A percentile compares a stretch with the other conserved stretches of the same genome.
These are phyloP conservation scores for Clarias gariepinus DNA, from an alignment of 2,113 vertebrate species.

Conservation along the genomic window DNA sequence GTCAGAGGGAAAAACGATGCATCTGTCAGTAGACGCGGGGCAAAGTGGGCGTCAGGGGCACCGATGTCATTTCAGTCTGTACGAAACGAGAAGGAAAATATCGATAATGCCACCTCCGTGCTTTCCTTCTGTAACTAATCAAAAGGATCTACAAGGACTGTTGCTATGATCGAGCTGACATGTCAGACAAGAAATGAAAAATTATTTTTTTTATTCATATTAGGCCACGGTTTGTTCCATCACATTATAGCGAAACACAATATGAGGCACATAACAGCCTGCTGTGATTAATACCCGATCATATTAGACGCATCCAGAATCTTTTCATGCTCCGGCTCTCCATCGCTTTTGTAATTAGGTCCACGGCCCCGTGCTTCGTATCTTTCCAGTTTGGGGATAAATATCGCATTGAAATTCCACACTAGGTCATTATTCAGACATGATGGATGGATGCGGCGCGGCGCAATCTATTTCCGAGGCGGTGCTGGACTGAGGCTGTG, in stretches of 20 bases:
- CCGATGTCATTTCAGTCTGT: not conserved
- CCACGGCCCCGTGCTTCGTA: conserved; percentile 34
- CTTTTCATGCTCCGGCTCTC: conserved; percentile 33
- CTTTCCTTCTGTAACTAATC: conserved; percentile 26
- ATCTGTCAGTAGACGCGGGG: conserved; percentile 7
- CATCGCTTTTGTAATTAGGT: conserved; percentile 46
- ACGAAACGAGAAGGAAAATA: conserved; percentile 4
- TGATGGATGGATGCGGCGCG: conserved; percentile 47
- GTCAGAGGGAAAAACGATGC: conserved; percentile 22
- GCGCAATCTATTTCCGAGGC: conserved; percentile 48
- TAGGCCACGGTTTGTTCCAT: not conserved
- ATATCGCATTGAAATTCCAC: conserved; percentile 55
- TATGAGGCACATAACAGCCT: not conserved
- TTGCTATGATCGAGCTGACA: conserved; percentile 18
- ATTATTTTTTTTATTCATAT: not conserved
- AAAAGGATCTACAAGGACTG: not conserved
- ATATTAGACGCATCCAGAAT: conserved; percentile 8
- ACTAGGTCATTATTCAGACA: conserved; percentile 48
- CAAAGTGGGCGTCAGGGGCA: conserved; percentile 26
- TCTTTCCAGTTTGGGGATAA: conserved; percentile 51
- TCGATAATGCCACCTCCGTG: not conserved
- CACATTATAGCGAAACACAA: not conserved
- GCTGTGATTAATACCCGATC: conserved; percentile 33
- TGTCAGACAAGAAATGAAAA: not conserved
- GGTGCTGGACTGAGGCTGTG: conserved; percentile 33